Evolutionary conservation across 2,797 vertebrate species (phyloP), one percentile per base, ranked within the genome.

Genomic region (Pogoniulus pusillus): DNA sequence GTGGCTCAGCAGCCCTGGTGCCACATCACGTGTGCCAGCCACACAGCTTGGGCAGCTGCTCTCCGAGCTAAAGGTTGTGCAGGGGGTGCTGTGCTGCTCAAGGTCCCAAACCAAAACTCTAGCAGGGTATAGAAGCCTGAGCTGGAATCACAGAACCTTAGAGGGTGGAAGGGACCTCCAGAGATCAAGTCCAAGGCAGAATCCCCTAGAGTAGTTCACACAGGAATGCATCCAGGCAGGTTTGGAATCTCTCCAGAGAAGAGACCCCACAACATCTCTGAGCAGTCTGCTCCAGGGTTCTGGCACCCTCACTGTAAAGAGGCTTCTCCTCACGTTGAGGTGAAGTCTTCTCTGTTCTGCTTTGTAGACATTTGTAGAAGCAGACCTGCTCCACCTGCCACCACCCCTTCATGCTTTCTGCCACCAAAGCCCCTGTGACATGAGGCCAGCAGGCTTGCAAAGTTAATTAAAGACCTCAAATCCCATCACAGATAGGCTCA

Each of bases 41-140:
- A 0, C 6, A 0, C 7, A 23, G 24, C 13, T 34, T 9, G 4
- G 58, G 20, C 4, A 0, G 3, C 3, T 34, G 3, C 8, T 12
- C 12, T 18, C 29, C 4, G n/a, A 9, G 65, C 7, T 3, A 5
- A 10, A 7, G 30, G 15, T 12, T 0, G 2, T 6, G 30, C 55
- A 15, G 8, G 15, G 47, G 37, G 4, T 1, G 63, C 43, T 65
- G 4, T 1, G 63, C 43, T 65, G 43, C 65, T 49, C 57, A 8
- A 34, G 37, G 1, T 57, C 69, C 9, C 0, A n/a, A 41, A 17
- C 10, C 0, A 1, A 26, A 49, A 53, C 5, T 6, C 5, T 17
- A 12, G 12, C 26, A 4, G 66, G 2, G 24, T 27, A 7, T 32
- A 29, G 45, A 9, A 34, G 15, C 10, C 1, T 1, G 53, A 35